These are phyloP conservation scores for Pangasius mekongensis DNA, from an alignment of 2,797 vertebrate species.

Conservation along the genomic window DNA sequence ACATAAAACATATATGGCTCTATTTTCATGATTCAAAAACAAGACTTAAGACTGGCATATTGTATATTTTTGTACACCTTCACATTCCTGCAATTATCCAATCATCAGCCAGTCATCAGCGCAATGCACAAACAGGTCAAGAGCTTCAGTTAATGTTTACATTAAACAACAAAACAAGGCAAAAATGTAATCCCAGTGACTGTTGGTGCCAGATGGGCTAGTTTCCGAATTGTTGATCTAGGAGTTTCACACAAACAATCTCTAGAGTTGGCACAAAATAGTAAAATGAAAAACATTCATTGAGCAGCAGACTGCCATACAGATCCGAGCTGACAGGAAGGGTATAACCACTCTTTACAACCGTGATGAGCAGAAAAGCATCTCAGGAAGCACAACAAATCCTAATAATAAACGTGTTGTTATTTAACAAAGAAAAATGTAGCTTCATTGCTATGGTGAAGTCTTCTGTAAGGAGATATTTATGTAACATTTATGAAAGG, in stretches of 20 bases:
- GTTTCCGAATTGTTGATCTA: not conserved
- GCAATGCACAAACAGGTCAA: not conserved
- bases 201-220: not conserved
- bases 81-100: not conserved
- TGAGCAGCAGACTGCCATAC: not conserved
- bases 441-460: not conserved
- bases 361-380: not conserved
- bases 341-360: not conserved
- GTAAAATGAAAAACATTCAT: not conserved
- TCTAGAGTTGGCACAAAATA: no score
- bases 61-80: not conserved
- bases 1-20: no score
- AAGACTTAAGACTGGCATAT: not conserved
- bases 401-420: not conserved
- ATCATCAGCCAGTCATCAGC: no score
- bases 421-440: not conserved
- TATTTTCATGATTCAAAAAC: not conserved
- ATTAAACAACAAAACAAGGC: no score
- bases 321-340: no score
- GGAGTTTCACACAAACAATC: no score
- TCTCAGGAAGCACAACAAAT: not conserved
- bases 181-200: not conserved
- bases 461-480: no score
- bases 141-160: not conserved
- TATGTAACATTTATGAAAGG: no score